Percentiles rank a stretch among this genome's conserved stretches.
Evolutionary conservation across 2,888 invertebrate species (phyloP).

Genomic region (Cylloceria caligata): DNA sequence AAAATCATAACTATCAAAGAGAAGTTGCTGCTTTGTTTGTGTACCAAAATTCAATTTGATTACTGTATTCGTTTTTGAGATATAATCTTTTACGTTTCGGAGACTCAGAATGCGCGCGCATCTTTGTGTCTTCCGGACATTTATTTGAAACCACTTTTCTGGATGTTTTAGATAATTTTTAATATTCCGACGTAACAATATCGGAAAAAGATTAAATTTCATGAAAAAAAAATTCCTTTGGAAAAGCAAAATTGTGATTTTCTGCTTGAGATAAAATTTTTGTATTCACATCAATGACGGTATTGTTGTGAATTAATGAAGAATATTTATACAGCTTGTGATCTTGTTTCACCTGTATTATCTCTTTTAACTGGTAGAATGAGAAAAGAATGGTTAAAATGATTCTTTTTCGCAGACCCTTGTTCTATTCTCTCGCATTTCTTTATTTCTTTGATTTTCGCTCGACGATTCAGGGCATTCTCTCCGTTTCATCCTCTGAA

Average conservation of each 20-base stretch:
- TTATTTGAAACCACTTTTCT: no score
- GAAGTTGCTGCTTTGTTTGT: no score
- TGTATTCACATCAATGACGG: neutral
- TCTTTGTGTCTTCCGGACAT: no score
- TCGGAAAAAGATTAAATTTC: no score
- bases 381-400: slow-evolving; percentile 2
- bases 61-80: no score
- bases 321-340: neutral
- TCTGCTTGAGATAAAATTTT: neutral
- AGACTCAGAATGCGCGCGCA: no score
- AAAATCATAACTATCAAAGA: no score
- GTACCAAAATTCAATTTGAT: no score
- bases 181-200: no score
- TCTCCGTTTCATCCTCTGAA: slow-evolving; percentile 56
- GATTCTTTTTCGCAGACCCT: slow-evolving; percentile 15
- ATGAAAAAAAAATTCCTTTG: no score
- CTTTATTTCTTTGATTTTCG: slow-evolving; percentile 61
- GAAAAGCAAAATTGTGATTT: neutral
- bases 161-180: no score
- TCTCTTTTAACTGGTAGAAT: neutral
- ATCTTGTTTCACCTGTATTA: neutral
- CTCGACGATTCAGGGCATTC: slow-evolving; percentile 51
- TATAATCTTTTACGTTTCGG: no score
- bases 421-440: slow-evolving; percentile 40
- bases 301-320: neutral